A percentile compares a stretch with the other conserved stretches of the same genome.
Conservation (phyloP, 2,888 invertebrate genomes). For the Meiosimyza platycephala region DNA sequence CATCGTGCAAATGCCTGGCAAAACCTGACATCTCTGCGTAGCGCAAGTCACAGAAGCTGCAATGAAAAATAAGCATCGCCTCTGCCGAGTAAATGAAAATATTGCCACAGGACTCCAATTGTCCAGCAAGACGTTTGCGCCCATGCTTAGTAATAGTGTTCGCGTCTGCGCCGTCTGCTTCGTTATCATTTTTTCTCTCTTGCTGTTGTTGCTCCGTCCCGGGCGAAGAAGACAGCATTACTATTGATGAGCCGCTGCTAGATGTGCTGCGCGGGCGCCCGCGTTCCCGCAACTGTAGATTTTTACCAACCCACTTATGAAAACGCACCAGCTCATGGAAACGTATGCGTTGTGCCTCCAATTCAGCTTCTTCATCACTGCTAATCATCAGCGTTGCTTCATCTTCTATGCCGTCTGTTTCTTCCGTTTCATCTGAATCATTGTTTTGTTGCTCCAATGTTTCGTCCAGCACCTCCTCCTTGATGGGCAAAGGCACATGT, state of each 20-base stretch:
- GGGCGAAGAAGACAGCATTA: not conserved
- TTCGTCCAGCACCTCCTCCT: constrained; percentile 49
- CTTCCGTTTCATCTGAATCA: constrained; percentile 43
- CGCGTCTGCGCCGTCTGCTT: constrained; percentile 34
- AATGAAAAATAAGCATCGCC: constrained; percentile 54
- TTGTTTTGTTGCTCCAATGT: constrained; percentile 27
- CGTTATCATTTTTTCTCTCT: constrained; percentile 6
- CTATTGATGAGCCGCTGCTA: constrained; percentile 39
- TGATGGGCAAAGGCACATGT: constrained; percentile 53
- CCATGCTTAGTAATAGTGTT: constrained; percentile 48
- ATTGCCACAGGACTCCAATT: constrained; percentile 51
- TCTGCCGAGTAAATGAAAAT: constrained; percentile 54
- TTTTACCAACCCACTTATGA: constrained; percentile 40
- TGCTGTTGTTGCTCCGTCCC: not conserved
- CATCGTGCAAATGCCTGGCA: constrained; percentile 51
- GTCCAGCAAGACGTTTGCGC: constrained; percentile 44
- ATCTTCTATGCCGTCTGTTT: constrained; percentile 47
- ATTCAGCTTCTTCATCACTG: constrained; percentile 61
- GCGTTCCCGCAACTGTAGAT: constrained; percentile 36
- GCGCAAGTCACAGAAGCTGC: constrained; percentile 46
- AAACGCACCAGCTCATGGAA: constrained; percentile 52
- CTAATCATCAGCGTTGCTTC: constrained; percentile 56
- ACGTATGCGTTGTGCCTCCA: constrained; percentile 60
- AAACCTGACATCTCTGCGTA: constrained; percentile 42
- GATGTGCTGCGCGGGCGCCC: constrained; percentile 41